Conservation (phyloP, 2,888 invertebrate species). For the Pimpla rufipes region DNA sequence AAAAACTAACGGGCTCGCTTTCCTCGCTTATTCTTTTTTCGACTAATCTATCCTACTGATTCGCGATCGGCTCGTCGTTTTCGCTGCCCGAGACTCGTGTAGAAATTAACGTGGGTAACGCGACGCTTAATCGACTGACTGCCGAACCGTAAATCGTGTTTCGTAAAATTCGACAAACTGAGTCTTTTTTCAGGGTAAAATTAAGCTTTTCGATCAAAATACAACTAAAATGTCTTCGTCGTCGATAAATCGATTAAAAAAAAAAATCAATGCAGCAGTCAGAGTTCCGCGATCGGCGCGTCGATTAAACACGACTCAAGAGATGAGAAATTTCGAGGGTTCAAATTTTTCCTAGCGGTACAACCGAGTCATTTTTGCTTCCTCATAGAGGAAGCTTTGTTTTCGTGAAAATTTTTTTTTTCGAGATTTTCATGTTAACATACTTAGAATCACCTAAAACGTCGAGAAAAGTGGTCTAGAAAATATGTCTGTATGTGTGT, state of each 20-base stretch:
- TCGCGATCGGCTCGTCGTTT: slow-evolving; percentile 16
- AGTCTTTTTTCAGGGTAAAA: background rate
- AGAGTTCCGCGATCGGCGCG: background rate
- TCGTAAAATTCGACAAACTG: background rate
- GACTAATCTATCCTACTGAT: slow-evolving; percentile 39
- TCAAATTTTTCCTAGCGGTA: slow-evolving; percentile 31
- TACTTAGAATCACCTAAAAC: too few species aligned
- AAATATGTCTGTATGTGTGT: too few species aligned
- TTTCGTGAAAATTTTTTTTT: too few species aligned
- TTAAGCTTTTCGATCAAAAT: background rate
- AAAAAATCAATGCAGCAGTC: background rate
- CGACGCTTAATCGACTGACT: background rate
- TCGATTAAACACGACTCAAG: background rate
- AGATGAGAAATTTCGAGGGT: slow-evolving; percentile 2
- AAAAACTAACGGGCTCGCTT: slow-evolving; percentile 44
- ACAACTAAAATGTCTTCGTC: background rate
- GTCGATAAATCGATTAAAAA: slow-evolving; percentile 1
- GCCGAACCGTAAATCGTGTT: background rate
- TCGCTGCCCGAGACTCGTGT: slow-evolving; percentile 25
- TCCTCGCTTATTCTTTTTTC: background rate
- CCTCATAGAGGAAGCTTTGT: slow-evolving; percentile 19
- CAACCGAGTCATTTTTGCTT: too few species aligned
- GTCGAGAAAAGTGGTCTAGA: too few species aligned
- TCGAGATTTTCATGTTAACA: too few species aligned
- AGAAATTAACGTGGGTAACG: background rate